Base-by-base conservation (phyloP, 2,888 invertebrate species). In the Tridacna gigas region DNA sequence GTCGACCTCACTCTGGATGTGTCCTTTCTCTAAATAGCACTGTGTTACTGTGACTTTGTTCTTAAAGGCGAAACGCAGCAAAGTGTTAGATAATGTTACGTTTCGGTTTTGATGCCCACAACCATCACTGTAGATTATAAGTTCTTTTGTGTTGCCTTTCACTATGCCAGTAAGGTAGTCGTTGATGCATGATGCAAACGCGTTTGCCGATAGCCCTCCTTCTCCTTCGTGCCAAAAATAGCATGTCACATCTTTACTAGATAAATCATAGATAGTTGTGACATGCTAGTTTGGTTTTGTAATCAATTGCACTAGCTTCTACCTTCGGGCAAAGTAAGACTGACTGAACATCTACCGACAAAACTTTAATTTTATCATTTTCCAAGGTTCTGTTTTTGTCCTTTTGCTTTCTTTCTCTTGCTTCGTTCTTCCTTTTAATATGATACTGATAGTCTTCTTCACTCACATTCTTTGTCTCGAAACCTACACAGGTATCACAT, bases 161-260 rank as follows among this genome's bases (percentile, higher is more conserved):
- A 66, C 3, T 20, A 65, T 2, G 12, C 25, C n/a, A 20, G 22
- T n/a, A 15, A 76, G 20, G 15, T 65, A 26, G 26, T 76, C 5
- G 9, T 13, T n/a, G 7, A 66, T 47, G 51, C 66, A 66, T 15
- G 65, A 60, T 18, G 80, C 67, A 81, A 67, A 84, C 18, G 69
- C 26, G 73, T 66, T 74, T 47, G 80, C 65, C 12, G 26, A 48
- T 28, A 83, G 51, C 18, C 65, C 80, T 26, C 75, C 74, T 65
- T 83, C 77, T 20, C 73, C 81, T 61, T 89, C 88, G 63, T 86
- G 79, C 86, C 86, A 88, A 66, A 89, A 86, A 25, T 84, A 89
- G 48, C 86, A 86, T 28, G 47, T 66, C 18, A 80, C 78, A 61
- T 79, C 74, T n/a, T 79, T 74, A 4, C 77, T 66, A 22, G 15